phyloP scores from a whole-genome alignment of 2,888 invertebrate species.

The Tupiocoris notatus region DNA sequence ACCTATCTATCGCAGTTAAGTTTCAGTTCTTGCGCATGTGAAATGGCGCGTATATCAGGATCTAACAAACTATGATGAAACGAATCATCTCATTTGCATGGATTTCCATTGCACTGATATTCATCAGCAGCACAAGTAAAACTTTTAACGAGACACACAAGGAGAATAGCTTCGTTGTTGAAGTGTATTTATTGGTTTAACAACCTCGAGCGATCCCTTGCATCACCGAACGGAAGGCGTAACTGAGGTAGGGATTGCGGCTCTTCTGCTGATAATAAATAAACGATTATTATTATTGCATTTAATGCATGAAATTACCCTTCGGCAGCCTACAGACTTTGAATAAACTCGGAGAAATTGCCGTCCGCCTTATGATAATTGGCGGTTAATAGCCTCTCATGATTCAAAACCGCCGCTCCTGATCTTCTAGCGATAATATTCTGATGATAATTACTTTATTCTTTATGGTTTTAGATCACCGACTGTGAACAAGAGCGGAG shows the following conservation, averaged over 20 bases:
- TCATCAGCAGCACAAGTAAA: not conserved
- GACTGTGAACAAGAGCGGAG: too few relatives aligned
- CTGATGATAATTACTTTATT: not conserved
- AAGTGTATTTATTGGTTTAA: not conserved
- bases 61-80: too few relatives aligned
- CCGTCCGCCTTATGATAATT: not conserved
- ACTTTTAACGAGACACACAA: not conserved
- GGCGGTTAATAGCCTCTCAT: not conserved
- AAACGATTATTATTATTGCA: not conserved
- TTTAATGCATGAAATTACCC: not conserved
- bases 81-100: not conserved
- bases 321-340: not conserved
- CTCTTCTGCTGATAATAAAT: not conserved
- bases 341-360: not conserved
- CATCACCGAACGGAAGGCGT: not conserved
- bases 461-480: not conserved
- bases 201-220: not conserved
- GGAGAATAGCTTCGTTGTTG: too few relatives aligned
- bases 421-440: not conserved
- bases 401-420: not conserved
- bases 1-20: too few relatives aligned
- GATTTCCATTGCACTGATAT: not conserved
- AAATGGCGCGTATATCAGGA: too few relatives aligned
- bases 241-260: not conserved
- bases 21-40: too few relatives aligned